A percentile compares a stretch with the other conserved stretches of the same genome.
These are phyloP conservation scores for Halcyon badia DNA, from an alignment of 2,797 vertebrate genomes.

Conservation along the genomic window DNA sequence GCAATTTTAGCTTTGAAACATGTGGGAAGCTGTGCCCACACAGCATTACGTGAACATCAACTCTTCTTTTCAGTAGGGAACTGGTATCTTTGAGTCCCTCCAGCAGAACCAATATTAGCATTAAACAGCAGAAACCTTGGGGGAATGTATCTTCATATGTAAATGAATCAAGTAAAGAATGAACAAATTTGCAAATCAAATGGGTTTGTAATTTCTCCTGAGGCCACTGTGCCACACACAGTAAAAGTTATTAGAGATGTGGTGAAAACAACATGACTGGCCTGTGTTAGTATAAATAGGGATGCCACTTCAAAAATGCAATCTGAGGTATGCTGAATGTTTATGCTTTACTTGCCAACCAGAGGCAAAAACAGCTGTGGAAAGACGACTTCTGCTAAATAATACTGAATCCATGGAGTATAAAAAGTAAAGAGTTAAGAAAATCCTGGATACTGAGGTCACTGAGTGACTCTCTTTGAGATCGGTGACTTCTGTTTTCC, in stretches of 20 bases:
- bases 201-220: neutral
- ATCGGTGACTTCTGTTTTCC: neutral
- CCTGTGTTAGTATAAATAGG: neutral
- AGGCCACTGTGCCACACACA: neutral
- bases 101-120: neutral
- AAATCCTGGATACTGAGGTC: neutral
- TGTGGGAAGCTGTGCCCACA: neutral
- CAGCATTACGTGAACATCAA: neutral
- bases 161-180: constrained; percentile 4
- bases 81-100: neutral
- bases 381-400: neutral
- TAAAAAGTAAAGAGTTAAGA: neutral
- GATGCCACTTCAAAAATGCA: neutral
- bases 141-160: neutral
- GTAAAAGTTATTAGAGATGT: neutral
- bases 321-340: neutral
- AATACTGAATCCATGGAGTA: neutral
- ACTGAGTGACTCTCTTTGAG: neutral
- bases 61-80: neutral
- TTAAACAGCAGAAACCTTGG: neutral
- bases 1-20: neutral
- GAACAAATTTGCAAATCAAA: constrained; percentile 22
- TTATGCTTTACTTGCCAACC: neutral
- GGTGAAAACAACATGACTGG: neutral
- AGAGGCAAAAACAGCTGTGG: neutral